These are phyloP conservation scores for Semaprochilodus insignis DNA, from an alignment of 2,797 vertebrate genomes.

Conservation along the genomic window DNA sequence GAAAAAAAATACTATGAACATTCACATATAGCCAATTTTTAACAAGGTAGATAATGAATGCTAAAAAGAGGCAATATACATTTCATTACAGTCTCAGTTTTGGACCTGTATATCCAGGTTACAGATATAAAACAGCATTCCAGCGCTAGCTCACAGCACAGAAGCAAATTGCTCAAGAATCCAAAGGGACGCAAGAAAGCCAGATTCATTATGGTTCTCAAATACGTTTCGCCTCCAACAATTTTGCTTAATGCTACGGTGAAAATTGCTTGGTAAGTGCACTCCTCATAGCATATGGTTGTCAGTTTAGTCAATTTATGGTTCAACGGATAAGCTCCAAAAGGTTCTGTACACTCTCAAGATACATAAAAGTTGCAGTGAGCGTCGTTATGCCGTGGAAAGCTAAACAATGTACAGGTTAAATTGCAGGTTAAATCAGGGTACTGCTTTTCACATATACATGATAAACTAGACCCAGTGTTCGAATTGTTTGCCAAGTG, in stretches of 20 bases:
- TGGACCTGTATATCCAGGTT: neutral
- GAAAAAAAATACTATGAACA: neutral
- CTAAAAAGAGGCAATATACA: neutral
- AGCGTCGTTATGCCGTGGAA: neutral
- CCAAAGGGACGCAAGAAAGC: neutral
- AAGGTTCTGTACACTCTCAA: neutral
- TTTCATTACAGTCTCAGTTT: neutral
- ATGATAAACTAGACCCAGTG: neutral
- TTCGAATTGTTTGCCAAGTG: neutral
- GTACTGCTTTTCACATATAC: neutral
- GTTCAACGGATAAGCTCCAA: neutral
- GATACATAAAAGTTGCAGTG: neutral
- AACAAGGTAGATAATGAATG: neutral
- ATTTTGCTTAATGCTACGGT: slow-evolving; percentile 1
- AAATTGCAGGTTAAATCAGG: neutral
- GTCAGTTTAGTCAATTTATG: slow-evolving; percentile 6
- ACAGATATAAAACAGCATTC: neutral
- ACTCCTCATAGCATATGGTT: neutral
- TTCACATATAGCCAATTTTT: too few species aligned
- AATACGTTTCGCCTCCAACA: slow-evolving; percentile 17
- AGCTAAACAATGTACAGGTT: neutral
- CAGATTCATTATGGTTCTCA: slow-evolving; percentile 11
- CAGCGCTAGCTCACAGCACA: neutral
- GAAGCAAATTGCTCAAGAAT: neutral
- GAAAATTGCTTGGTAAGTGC: neutral